A percentile compares a stretch with the other conserved stretches of the same genome.
Conservation (phyloP, 2,797 vertebrate species). For the Meriones psammophilus region DNA sequence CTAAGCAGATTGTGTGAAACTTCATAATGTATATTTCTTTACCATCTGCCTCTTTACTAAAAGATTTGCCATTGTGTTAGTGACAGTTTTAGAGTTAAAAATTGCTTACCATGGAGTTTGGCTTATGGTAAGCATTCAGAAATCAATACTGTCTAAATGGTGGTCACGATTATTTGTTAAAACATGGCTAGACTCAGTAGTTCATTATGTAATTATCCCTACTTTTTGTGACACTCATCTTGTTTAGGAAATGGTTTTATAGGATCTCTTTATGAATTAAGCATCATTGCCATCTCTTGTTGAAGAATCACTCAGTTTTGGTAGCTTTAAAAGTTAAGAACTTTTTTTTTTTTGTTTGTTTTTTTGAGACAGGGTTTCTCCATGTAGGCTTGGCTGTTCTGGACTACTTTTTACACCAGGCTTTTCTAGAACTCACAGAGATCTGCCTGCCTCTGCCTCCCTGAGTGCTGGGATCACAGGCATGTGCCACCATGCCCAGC, state of each 20-base stretch:
- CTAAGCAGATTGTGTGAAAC: slow-evolving; percentile 18
- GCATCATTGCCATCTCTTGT: slow-evolving; percentile 8
- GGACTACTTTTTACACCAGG: too few species aligned
- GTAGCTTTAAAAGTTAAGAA: not conserved
- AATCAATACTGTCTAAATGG: slow-evolving; percentile 14
- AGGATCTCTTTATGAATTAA: slow-evolving; percentile 44
- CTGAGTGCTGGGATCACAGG: too few species aligned
- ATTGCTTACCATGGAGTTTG: slow-evolving; percentile 1
- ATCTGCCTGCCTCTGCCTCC: too few species aligned
- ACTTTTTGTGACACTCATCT: slow-evolving; percentile 53
- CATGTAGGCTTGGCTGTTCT: too few species aligned
- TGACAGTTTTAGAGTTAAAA: slow-evolving; percentile 2
- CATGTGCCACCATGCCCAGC: too few species aligned
- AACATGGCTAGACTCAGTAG: not conserved
- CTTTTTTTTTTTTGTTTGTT: too few species aligned
- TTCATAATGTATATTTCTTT: slow-evolving; percentile 31
- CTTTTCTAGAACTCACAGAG: too few species aligned
- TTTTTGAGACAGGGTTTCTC: too few species aligned
- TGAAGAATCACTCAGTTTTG: slow-evolving; percentile 19
- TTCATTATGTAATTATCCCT: slow-evolving; percentile 8
- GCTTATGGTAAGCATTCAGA: not conserved
- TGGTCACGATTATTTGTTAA: slow-evolving; percentile 60
- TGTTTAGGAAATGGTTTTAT: slow-evolving; percentile 43
- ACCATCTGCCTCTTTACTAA: slow-evolving; percentile 4
- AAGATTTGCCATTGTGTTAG: slow-evolving; percentile 21